Conservation (phyloP, 2,888 invertebrate genomes). For the Criorhina ranunculi region DNA sequence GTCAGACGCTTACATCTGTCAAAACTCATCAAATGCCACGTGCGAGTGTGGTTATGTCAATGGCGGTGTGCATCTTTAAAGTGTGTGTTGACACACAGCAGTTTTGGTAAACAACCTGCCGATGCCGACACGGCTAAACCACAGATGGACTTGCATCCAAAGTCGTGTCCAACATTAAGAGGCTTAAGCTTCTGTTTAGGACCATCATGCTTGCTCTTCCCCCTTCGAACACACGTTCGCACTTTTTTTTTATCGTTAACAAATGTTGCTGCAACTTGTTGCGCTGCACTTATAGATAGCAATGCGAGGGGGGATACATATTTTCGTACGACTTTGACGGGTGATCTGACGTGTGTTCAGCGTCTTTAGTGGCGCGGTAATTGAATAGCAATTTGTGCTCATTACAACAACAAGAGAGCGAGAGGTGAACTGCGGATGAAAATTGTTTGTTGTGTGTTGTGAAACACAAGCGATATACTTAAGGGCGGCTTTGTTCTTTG, state of each 20-base stretch:
- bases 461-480: slow-evolving; percentile 46
- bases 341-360: slow-evolving; percentile 59
- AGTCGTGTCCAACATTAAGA: slow-evolving; percentile 43
- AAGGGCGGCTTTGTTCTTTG: slow-evolving; percentile 75
- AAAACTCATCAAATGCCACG: slow-evolving; percentile 73
- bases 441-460: slow-evolving; percentile 47
- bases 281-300: slow-evolving; percentile 23
- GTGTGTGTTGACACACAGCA: slow-evolving; percentile 39
- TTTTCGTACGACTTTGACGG: slow-evolving; percentile 37
- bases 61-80: slow-evolving; percentile 39
- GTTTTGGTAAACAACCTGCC: slow-evolving; percentile 26
- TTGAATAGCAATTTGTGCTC: slow-evolving; percentile 76
- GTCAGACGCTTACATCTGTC: slow-evolving; percentile 56
- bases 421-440: slow-evolving; percentile 34
- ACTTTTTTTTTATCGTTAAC: slow-evolving; percentile 33
- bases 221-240: slow-evolving; percentile 1
- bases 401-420: slow-evolving; percentile 60
- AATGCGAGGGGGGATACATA: background rate
- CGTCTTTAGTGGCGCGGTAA: slow-evolving; percentile 72
- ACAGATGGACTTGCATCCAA: background rate
- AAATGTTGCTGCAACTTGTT: slow-evolving; percentile 74
- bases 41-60: slow-evolving; percentile 54
- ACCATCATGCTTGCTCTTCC: background rate
- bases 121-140: background rate
- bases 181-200: slow-evolving; percentile 63